phyloP scores from a whole-genome alignment of 2,113 vertebrate species.

The Chaenogobius annularis region DNA sequence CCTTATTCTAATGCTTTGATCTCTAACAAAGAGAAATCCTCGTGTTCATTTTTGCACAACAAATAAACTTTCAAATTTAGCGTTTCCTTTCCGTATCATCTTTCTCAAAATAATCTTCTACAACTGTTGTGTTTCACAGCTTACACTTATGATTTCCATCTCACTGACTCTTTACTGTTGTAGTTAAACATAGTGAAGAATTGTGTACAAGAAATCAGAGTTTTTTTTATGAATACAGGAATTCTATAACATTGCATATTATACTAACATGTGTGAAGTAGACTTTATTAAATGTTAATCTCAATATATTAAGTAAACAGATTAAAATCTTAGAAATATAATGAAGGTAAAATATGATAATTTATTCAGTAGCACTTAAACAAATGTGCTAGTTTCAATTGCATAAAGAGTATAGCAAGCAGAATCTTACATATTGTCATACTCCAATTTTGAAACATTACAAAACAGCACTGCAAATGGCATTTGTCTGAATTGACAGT shows the following conservation, averaged over 20 bases:
- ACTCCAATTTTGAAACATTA: background rate
- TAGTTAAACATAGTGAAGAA: constrained; percentile 27
- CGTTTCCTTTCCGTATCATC: constrained; percentile 27
- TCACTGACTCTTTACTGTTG: constrained; percentile 31
- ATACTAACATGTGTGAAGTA: background rate
- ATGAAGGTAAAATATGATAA: too few species aligned
- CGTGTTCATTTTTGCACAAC: constrained; percentile 32
- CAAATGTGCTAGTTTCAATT: background rate
- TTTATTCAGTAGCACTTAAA: background rate
- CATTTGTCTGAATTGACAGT: background rate
- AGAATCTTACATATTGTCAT: background rate
- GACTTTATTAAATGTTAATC: too few species aligned
- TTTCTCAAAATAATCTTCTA: constrained; percentile 52
- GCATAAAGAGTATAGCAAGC: background rate
- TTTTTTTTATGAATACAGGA: too few species aligned
- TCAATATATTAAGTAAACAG: too few species aligned
- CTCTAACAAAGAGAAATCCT: constrained; percentile 60
- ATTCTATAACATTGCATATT: constrained; percentile 11
- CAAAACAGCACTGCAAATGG: background rate
- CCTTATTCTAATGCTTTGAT: constrained; percentile 51
- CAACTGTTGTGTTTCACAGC: constrained; percentile 42
- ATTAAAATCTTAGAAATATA: too few species aligned
- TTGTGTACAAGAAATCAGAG: background rate
- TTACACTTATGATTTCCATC: constrained; percentile 31
- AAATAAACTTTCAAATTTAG: constrained; percentile 44